Conservation (phyloP, 2,797 vertebrate species). For the Petrocephalus schoutedeni region DNA sequence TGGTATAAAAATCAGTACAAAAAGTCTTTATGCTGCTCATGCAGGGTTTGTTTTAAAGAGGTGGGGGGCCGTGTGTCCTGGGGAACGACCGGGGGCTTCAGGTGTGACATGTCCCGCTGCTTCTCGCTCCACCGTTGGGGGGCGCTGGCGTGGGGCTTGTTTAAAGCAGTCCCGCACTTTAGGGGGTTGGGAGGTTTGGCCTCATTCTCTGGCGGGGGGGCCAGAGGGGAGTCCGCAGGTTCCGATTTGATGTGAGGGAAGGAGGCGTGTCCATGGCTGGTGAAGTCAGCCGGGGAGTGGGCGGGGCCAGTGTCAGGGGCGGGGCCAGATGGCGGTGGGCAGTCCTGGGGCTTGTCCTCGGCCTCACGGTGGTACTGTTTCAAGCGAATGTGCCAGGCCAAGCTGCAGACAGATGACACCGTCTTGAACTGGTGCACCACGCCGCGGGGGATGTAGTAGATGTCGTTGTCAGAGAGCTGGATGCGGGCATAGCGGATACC, state of each 20-base stretch:
- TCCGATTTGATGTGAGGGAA: slow-evolving; percentile 64
- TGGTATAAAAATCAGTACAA: slow-evolving; percentile 81
- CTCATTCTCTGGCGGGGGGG: slow-evolving; percentile 58
- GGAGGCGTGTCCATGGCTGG: slow-evolving; percentile 47
- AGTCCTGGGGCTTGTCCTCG: slow-evolving; percentile 47
- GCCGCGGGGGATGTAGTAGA: slow-evolving; percentile 96
- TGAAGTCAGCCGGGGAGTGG: slow-evolving; percentile 55
- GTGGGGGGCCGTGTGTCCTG: slow-evolving; percentile 73
- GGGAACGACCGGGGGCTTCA: slow-evolving; percentile 56
- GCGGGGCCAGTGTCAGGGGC: slow-evolving; percentile 42
- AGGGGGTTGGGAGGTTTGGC: slow-evolving; percentile 53
- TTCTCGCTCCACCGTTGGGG: slow-evolving; percentile 60
- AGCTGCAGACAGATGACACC: slow-evolving; percentile 91
- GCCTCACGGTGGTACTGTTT: slow-evolving; percentile 72
- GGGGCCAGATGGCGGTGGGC: slow-evolving; percentile 49
- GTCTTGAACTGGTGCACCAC: slow-evolving; percentile 99
- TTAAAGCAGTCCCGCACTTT: slow-evolving; percentile 63
- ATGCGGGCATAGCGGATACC: slow-evolving; percentile 94
- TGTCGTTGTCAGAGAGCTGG: slow-evolving; percentile 89
- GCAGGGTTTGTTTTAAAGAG: slow-evolving; percentile 61
- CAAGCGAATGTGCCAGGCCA: slow-evolving; percentile 93
- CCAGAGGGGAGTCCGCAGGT: slow-evolving; percentile 44
- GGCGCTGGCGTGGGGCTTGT: slow-evolving; percentile 62
- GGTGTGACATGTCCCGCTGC: slow-evolving; percentile 67
- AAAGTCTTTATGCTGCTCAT: slow-evolving; percentile 76